A percentile compares a stretch with the other conserved stretches of the same genome.
These are phyloP conservation scores for Cremastinae sp. DNA, from an alignment of 2,888 invertebrate species.

Conservation along the genomic window DNA sequence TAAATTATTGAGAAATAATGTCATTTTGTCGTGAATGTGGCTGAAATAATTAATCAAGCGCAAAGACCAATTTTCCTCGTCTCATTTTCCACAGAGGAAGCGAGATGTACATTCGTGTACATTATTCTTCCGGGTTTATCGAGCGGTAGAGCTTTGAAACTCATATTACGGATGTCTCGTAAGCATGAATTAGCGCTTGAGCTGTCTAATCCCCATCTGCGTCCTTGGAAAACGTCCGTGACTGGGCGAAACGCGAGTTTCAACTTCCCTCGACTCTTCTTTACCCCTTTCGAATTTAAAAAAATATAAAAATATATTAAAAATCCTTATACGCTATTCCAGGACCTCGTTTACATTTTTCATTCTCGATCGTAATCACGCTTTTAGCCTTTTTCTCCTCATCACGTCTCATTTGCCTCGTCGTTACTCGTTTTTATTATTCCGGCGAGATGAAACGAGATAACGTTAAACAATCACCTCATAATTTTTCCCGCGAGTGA, in stretches of 20 bases:
- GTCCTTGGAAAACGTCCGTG: too few relatives aligned
- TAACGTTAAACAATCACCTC: slow-evolving; percentile 7
- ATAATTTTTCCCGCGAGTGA: slow-evolving; percentile 2
- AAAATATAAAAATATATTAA: too few relatives aligned
- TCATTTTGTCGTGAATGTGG: too few relatives aligned
- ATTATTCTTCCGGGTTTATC: slow-evolving; percentile 26
- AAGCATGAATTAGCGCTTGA: slow-evolving; percentile 62
- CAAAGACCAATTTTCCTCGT: too few relatives aligned
- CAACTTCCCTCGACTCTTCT: too few relatives aligned
- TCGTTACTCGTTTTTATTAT: slow-evolving; percentile 5
- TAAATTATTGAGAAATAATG: too few relatives aligned
- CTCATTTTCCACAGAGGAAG: too few relatives aligned
- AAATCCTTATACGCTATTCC: neutral
- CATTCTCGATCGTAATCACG: slow-evolving; percentile 13
- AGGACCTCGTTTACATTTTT: neutral
- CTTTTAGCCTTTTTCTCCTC: slow-evolving; percentile 7
- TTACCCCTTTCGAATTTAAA: too few relatives aligned
- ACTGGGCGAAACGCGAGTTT: too few relatives aligned
- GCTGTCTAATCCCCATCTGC: slow-evolving; percentile 48
- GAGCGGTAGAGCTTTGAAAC: slow-evolving; percentile 15
- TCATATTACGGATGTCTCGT: slow-evolving; percentile 57
- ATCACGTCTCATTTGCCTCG: slow-evolving; percentile 1
- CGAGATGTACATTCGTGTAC: too few relatives aligned
- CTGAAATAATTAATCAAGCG: too few relatives aligned
- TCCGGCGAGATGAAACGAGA: neutral